Percentiles rank a stretch among this genome's conserved stretches.
Conservation (phyloP, 2,888 invertebrate species). For the Nineta flava region DNA sequence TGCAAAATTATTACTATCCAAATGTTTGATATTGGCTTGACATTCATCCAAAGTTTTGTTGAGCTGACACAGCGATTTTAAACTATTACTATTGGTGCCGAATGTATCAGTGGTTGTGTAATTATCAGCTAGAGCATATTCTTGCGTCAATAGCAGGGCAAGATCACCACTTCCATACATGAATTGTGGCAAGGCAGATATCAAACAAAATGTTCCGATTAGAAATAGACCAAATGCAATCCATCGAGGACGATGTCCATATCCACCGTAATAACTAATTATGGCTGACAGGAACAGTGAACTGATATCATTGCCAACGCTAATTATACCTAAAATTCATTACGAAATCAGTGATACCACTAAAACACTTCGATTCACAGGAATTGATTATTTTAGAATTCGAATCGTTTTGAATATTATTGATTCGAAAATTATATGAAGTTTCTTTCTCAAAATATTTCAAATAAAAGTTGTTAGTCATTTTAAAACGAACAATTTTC, state of each 20-base stretch:
- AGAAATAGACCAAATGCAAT: constrained; percentile 44
- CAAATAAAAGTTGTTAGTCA: no score
- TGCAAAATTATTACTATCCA: background rate
- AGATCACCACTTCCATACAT: constrained; percentile 52
- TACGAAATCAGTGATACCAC: background rate
- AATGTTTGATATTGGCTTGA: constrained; percentile 12
- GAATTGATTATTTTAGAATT: no score
- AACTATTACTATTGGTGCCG: constrained; percentile 10
- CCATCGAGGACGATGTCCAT: constrained; percentile 56
- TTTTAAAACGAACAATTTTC: no score
- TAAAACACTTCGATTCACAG: background rate
- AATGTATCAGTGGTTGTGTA: no score
- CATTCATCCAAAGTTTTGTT: constrained; percentile 20
- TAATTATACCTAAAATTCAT: constrained; percentile 39
- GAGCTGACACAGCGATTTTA: constrained; percentile 35
- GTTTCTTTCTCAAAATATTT: no score
- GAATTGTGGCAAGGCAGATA: constrained; percentile 51
- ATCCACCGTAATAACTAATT: constrained; percentile 52
- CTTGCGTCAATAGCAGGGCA: constrained; percentile 41
- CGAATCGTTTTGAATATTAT: background rate
- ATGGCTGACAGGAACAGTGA: constrained; percentile 48
- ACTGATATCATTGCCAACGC: constrained; percentile 59
- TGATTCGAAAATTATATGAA: background rate
- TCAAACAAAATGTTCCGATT: constrained; percentile 45
- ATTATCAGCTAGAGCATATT: constrained; percentile 30